Evolutionary conservation across 2,797 vertebrate species (phyloP), one percentile per base, ranked within the genome.

Genomic region (Chaunax sp.): DNA sequence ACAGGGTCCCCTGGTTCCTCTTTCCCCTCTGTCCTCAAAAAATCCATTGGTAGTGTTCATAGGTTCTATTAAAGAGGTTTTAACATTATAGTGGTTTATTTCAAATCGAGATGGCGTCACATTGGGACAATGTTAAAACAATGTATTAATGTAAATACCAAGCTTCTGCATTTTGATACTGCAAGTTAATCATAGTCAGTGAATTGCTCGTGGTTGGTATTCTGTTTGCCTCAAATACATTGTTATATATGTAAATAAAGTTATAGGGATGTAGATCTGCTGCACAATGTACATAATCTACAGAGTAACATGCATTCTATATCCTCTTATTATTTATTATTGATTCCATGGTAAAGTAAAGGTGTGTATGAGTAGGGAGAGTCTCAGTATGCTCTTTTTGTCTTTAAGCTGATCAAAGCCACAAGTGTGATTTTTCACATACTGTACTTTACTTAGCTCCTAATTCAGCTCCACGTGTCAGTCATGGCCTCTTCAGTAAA

Each of bases 1-100:
- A n/a, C n/a, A n/a, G 59, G 45, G 47, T 59, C 53, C 51, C 18
- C 37, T 13, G n/a, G 37, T n/a, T 61, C 53, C 51, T 30, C 8
- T 46, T 15, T 6, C 16, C 46, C 63, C 45, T 46, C 11, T 33
- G 16, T 58, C 25, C 38, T 25, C 33, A 25, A 18, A 71, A 49
- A 43, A 41, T 41, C 23, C 12, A 37, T n/a, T 33, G 25, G 22
- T 35, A 30, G 18, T 16, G 4, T 3, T 4, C 13, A 18, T 22
- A 58, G 22, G 26, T 60, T 56, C 69, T 54, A 57, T 35, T 35
- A 60, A 15, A 16, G 26, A n/a, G n/a, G n/a, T n/a, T n/a, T n/a
- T n/a, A n/a, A n/a, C n/a, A n/a, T n/a, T 55, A 16, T 35, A 15
- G 4, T 44, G 38, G 38, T 16, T 19, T 44, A 20, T 55, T 58